A percentile compares a stretch with the other conserved stretches of the same genome.
phyloP scores from a whole-genome alignment of 2,113 vertebrate species.

The Menura novaehollandiae region DNA sequence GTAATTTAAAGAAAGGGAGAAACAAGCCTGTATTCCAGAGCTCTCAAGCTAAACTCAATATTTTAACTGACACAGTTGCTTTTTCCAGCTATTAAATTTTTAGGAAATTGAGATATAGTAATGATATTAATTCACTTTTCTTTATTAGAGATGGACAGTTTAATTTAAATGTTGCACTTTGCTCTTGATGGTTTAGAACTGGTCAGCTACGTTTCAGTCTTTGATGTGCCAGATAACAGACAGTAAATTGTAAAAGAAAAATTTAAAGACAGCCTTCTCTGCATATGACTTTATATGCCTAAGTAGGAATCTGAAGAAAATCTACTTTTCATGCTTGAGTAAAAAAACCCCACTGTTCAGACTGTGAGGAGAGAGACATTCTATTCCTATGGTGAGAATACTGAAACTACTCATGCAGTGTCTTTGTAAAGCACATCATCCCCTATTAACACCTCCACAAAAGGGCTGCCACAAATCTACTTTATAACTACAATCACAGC shows the following conservation, averaged over 20 bases:
- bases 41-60: not conserved
- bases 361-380: not conserved
- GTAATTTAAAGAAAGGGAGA: not conserved
- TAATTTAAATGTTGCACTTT: not conserved
- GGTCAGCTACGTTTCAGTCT: not conserved
- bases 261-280: not conserved
- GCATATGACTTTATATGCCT: not conserved
- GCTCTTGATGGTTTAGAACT: not conserved
- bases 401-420: not conserved
- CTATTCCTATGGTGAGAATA: not conserved
- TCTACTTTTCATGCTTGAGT: not conserved
- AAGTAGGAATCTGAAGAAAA: not conserved
- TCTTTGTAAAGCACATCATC: not conserved
- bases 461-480: not conserved
- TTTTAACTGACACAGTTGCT: not conserved
- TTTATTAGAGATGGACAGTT: not conserved
- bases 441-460: not conserved
- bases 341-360: not conserved
- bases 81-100: not conserved
- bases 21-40: not conserved
- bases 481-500: not conserved
- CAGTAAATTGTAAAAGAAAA: not conserved
- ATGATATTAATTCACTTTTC: not conserved
- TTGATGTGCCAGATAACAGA: not conserved
- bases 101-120: not conserved